Conservation (phyloP, 2,888 invertebrate species). For the Conomelus anceps region DNA sequence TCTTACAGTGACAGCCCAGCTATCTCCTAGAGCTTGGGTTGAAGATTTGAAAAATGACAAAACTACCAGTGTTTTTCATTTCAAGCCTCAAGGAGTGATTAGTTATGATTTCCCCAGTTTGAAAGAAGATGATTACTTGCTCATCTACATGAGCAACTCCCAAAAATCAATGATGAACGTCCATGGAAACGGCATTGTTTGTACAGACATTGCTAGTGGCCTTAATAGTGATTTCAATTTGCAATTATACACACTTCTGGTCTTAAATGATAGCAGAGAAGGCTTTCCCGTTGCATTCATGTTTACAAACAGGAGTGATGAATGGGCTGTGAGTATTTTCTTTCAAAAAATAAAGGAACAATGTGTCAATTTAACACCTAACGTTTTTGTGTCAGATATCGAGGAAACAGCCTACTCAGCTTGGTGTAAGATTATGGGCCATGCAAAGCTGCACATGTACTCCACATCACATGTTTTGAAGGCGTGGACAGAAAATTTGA, state of each 20-base stretch:
- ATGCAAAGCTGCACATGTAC: neutral
- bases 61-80: neutral
- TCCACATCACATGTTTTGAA: neutral
- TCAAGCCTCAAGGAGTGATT: neutral
- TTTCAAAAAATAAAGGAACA: neutral
- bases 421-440: neutral
- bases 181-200: neutral
- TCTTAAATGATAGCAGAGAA: neutral
- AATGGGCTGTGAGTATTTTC: neutral
- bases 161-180: neutral
- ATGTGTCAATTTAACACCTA: neutral
- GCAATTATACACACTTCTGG: neutral
- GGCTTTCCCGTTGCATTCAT: neutral
- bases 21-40: neutral
- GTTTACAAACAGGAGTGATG: neutral
- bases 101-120: neutral
- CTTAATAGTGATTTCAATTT: neutral
- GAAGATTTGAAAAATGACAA: neutral
- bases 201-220: neutral
- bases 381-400: neutral
- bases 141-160: neutral
- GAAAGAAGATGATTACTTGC: neutral
- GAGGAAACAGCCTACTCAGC: neutral
- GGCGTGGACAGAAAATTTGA: neutral
- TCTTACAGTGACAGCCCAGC: too few species aligned